phyloP scores from a whole-genome alignment of 2,797 vertebrate genomes.

The Echeneis naucrates region DNA sequence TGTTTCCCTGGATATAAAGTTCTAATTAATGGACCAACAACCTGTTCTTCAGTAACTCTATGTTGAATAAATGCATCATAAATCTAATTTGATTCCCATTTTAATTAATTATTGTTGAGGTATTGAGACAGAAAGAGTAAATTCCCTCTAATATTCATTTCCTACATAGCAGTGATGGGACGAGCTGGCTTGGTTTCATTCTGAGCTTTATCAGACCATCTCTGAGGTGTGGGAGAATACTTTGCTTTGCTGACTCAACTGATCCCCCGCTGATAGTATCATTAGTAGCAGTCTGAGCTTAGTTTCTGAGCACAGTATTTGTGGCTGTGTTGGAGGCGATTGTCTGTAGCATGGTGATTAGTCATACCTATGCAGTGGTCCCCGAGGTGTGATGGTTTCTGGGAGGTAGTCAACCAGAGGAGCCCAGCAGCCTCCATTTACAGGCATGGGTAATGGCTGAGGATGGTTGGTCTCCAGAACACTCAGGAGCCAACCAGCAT shows the following conservation, averaged over 20 bases:
- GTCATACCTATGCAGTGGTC: conserved; percentile 94
- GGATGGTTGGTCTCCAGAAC: conserved; percentile 95
- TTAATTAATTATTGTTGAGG: conserved; percentile 24
- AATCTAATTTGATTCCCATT: background rate
- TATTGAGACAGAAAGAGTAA: conserved; percentile 4
- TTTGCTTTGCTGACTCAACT: conserved; percentile 30
- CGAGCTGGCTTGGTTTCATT: conserved; percentile 33
- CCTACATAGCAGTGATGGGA: conserved; percentile 22
- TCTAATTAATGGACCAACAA: background rate
- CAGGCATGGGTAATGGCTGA: conserved; percentile 96
- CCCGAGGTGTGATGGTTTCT: conserved; percentile 96
- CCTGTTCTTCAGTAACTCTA: background rate
- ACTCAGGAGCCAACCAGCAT: conserved; percentile 93
- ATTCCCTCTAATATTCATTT: conserved; percentile 26
- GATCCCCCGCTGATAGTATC: conserved; percentile 8
- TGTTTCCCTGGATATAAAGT: background rate
- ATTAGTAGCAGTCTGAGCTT: background rate
- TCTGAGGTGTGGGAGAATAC: conserved; percentile 24
- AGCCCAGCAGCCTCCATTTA: conserved; percentile 98
- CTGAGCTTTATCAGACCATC: conserved; percentile 45
- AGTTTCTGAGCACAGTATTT: background rate
- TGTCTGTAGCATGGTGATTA: conserved; percentile 9
- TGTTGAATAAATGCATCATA: background rate
- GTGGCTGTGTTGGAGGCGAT: background rate
- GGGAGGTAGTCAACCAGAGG: conserved; percentile 98